Evolutionary conservation across 2,113 vertebrate genomes (phyloP).

Genomic region (Leptobrachium ailaonicum): DNA sequence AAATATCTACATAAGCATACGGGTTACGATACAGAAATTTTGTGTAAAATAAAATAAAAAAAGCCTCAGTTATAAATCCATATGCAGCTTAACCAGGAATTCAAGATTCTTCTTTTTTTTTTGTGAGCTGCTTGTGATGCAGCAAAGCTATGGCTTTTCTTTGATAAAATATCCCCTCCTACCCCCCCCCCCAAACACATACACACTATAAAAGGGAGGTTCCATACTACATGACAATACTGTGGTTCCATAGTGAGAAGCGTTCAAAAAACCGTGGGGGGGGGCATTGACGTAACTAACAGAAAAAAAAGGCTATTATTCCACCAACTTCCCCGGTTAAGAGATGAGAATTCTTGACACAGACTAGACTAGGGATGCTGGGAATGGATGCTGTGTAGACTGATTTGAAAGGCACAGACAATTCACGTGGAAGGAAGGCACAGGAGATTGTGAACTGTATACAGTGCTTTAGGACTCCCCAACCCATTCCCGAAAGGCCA

Average conservation of each 20-base stretch:
- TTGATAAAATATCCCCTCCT: not conserved
- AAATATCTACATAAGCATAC: not conserved
- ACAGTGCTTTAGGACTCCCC: not conserved
- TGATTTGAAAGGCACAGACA: constrained; percentile 43
- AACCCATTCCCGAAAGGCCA: not conserved
- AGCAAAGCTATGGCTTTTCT: constrained; percentile 33
- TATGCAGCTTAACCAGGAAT: constrained; percentile 6
- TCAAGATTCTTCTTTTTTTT: constrained; percentile 17
- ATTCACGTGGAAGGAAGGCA: constrained; percentile 43
- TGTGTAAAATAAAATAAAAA: not conserved
- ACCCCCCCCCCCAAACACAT: not conserved
- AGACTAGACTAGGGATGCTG: constrained; percentile 2
- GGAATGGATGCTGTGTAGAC: constrained; percentile 30
- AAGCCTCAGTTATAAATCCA: constrained; percentile 19
- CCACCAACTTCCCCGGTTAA: not conserved
- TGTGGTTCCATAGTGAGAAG: not conserved
- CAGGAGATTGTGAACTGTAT: constrained; percentile 24
- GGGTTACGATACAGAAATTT: not conserved
- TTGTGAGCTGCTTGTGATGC: not conserved
- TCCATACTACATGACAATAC: constrained; percentile 20
- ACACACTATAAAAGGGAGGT: not conserved
- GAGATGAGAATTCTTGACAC: constrained; percentile 2
- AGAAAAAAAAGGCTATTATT: constrained; percentile 4
- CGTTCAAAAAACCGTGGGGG: not conserved
- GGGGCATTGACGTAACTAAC: not conserved